Conservation (phyloP, 2,888 invertebrate species). For the Temnothorax ravouxi region DNA sequence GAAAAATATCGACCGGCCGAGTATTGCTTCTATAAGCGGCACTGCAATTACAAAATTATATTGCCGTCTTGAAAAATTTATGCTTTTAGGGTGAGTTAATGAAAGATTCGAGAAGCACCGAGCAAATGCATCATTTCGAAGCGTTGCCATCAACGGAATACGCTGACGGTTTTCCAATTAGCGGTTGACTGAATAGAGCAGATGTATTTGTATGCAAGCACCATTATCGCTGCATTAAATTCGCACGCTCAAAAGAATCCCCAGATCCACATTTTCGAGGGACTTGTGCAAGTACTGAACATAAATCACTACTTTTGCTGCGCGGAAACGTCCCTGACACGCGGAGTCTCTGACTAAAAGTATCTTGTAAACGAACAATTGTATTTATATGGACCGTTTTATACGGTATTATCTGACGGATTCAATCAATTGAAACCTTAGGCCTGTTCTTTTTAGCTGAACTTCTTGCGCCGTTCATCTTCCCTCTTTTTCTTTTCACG, state of each 20-base stretch:
- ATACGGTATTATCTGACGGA: neutral
- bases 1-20: slow-evolving; percentile 47
- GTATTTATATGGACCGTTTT: neutral
- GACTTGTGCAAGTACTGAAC: neutral
- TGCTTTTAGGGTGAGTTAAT: neutral
- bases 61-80: neutral
- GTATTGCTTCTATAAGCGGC: neutral
- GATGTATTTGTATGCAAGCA: neutral
- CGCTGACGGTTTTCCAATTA: slow-evolving; percentile 2
- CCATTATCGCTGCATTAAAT: neutral
- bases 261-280: neutral
- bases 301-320: neutral
- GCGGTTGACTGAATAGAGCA: neutral
- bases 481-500: too few species aligned
- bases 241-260: neutral
- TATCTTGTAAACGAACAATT: neutral
- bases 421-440: neutral
- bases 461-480: too few species aligned
- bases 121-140: neutral
- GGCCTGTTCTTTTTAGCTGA: too few species aligned
- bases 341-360: neutral
- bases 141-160: neutral
- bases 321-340: neutral
- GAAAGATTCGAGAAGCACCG: neutral
- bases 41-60: neutral